A percentile compares a stretch with the other conserved stretches of the same genome.
phyloP scores from a whole-genome alignment of 2,797 vertebrate species.

The Ara ararauna region DNA sequence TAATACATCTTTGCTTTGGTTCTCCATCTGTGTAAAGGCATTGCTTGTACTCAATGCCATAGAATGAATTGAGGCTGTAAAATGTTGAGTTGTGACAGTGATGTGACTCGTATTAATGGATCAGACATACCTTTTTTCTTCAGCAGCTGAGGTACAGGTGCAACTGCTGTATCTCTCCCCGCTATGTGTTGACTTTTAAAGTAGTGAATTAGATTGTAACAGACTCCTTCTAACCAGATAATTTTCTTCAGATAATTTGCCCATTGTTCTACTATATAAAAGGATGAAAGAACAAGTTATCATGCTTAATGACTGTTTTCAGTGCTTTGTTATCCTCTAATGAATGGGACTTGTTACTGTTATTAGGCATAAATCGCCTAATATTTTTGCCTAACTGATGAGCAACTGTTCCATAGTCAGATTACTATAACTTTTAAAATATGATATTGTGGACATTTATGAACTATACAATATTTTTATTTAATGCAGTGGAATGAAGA shows the following conservation, averaged over 20 bases:
- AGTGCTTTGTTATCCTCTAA: slow-evolving; percentile 11
- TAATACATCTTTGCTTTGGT: neutral
- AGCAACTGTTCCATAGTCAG: neutral
- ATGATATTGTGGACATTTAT: neutral
- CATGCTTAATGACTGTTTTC: slow-evolving; percentile 42
- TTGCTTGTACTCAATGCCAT: neutral
- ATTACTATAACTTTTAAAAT: slow-evolving; percentile 9
- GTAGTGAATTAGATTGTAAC: neutral
- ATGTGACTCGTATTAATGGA: neutral
- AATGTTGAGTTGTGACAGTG: neutral
- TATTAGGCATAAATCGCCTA: neutral
- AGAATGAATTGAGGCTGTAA: neutral
- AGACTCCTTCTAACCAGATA: neutral
- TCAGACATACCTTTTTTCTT: neutral
- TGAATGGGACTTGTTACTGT: neutral
- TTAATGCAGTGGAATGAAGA: neutral
- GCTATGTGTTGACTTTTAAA: neutral
- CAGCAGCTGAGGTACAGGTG: neutral
- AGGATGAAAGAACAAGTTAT: slow-evolving; percentile 4
- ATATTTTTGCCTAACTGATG: neutral
- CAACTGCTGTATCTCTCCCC: neutral
- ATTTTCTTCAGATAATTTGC: slow-evolving; percentile 9
- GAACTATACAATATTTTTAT: neutral
- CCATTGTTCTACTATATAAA: neutral
- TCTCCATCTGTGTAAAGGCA: neutral